Percentiles rank a stretch among this genome's conserved stretches.
These are phyloP conservation scores for Galbula dea DNA, from an alignment of 2,113 vertebrate genomes.

Conservation along the genomic window DNA sequence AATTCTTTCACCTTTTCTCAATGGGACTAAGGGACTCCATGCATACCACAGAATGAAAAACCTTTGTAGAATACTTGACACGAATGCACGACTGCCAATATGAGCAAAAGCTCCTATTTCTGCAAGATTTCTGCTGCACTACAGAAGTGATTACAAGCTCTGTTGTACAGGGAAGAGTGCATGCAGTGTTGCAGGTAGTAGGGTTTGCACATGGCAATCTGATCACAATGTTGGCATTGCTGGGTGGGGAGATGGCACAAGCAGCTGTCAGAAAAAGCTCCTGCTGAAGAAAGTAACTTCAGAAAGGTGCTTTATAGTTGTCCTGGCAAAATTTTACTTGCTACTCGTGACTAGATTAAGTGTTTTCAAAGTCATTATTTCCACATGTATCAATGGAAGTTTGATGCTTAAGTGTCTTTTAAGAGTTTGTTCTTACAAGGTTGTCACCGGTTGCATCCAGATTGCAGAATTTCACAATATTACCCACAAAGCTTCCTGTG, in stretches of 20 bases:
- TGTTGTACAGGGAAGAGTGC: neutral
- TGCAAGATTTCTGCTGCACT: neutral
- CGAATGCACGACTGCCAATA: neutral
- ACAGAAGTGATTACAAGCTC: neutral
- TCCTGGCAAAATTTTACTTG: neutral
- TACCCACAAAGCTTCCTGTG: neutral
- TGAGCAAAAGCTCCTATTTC: neutral
- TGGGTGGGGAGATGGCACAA: neutral
- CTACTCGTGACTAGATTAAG: neutral
- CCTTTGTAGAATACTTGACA: neutral
- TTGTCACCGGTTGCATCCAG: neutral
- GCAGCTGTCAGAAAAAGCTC: neutral
- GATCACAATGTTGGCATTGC: neutral
- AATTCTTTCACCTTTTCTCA: neutral
- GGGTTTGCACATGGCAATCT: neutral
- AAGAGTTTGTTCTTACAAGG: neutral
- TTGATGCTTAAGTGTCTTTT: neutral
- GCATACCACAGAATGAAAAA: neutral
- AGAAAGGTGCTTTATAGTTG: neutral
- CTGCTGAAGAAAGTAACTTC: neutral
- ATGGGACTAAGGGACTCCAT: neutral
- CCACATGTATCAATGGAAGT: neutral
- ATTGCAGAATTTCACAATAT: neutral
- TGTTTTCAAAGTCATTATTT: neutral
- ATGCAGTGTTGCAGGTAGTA: accelerated